Conservation (phyloP, 2,888 invertebrate genomes). For the Vesta saturnalis region DNA sequence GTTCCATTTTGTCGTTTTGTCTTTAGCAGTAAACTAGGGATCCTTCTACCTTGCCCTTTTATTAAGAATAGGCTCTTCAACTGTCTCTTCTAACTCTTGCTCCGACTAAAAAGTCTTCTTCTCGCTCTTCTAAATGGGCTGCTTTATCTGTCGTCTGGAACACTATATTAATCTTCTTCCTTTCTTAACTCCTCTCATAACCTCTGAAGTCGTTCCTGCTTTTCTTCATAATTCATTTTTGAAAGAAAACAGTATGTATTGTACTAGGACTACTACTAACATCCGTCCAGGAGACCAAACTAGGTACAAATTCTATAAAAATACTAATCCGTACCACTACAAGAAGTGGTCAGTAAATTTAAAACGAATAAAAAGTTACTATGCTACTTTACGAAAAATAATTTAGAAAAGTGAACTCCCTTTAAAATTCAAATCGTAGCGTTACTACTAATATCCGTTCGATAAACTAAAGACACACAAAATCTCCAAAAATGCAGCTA, state of each 20-base stretch:
- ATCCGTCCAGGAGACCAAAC: background rate
- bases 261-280: background rate
- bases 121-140: background rate
- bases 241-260: background rate
- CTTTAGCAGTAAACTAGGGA: too few relatives aligned
- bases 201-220: background rate
- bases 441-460: too few relatives aligned
- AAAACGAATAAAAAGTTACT: too few relatives aligned
- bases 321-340: background rate
- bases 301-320: background rate
- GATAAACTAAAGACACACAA: too few relatives aligned
- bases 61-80: background rate
- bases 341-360: background rate
- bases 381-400: too few relatives aligned
- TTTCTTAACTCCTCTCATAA: background rate
- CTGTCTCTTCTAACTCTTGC: background rate
- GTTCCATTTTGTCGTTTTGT: too few relatives aligned
- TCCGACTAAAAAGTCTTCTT: background rate
- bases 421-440: too few relatives aligned
- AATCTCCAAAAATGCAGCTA: too few relatives aligned
- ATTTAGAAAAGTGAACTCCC: too few relatives aligned
- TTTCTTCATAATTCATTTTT: too few relatives aligned
- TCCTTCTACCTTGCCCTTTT: too few relatives aligned
- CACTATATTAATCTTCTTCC: too few relatives aligned
- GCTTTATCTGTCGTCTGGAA: background rate